Evolutionary conservation across 1,140 invertebrate species (phyloP).

Genomic region (Reticulitermes speratus): DNA sequence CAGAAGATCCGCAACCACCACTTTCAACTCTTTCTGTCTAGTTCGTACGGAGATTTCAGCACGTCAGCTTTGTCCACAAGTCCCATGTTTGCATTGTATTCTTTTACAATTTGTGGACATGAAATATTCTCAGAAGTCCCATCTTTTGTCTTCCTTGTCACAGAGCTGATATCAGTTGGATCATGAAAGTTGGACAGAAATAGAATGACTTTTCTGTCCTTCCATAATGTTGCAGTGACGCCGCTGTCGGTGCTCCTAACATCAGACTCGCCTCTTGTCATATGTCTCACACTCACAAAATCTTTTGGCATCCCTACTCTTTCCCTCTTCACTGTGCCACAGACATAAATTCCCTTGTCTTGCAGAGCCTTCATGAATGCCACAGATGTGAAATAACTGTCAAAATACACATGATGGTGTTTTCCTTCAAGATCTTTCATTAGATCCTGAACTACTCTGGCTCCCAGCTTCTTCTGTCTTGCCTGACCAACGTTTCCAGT

Average conservation of each 20-base stretch:
- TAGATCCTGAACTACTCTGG: constrained; percentile 43
- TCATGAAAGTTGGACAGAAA: constrained; percentile 47
- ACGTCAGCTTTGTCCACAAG: constrained; percentile 32
- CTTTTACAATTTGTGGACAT: constrained; percentile 33
- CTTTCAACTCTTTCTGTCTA: constrained; percentile 28
- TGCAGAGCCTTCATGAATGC: background rate
- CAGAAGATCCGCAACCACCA: constrained; percentile 32
- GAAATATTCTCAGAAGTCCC: background rate
- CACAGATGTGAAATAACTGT: constrained; percentile 38
- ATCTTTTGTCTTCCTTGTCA: constrained; percentile 17
- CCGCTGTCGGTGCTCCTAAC: constrained; percentile 41
- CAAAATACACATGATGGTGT: constrained; percentile 43
- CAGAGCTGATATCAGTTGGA: background rate
- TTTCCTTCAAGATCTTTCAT: constrained; percentile 38
- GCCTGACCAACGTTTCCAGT: constrained; percentile 35
- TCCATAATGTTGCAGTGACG: constrained; percentile 46
- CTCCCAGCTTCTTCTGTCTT: constrained; percentile 34
- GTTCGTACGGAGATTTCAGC: constrained; percentile 30
- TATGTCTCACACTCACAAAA: background rate
- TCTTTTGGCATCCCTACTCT: constrained; percentile 26
- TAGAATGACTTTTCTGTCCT: constrained; percentile 44
- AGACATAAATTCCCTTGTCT: constrained; percentile 23
- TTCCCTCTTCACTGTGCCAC: constrained; percentile 17
- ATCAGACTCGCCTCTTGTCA: background rate
- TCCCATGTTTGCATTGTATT: constrained; percentile 42